A percentile compares a stretch with the other conserved stretches of the same genome.
Evolutionary conservation across 2,888 invertebrate genomes (phyloP).

Genomic region (Trimorus sp.): DNA sequence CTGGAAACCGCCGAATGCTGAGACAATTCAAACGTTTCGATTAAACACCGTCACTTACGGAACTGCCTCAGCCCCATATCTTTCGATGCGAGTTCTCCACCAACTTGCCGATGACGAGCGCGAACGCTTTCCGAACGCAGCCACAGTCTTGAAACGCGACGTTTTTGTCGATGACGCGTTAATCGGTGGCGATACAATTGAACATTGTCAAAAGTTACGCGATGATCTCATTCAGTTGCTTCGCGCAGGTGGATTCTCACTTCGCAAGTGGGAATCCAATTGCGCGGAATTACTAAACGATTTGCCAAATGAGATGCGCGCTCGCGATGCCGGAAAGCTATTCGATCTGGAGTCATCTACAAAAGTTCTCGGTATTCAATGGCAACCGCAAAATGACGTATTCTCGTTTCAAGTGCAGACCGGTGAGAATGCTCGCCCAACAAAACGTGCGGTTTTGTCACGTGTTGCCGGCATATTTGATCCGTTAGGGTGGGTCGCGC

Average conservation of each 20-base stretch:
- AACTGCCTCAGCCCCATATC: constrained; percentile 9
- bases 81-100: neutral
- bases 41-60: constrained; percentile 18
- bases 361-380: constrained; percentile 15
- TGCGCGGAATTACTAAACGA: neutral
- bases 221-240: constrained; percentile 17
- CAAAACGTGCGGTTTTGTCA: neutral
- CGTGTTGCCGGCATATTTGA: constrained; percentile 1
- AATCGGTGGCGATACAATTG: constrained; percentile 12
- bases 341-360: neutral
- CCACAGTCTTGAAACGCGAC: constrained; percentile 6
- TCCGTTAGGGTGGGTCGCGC: constrained; percentile 9
- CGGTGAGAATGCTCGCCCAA: neutral
- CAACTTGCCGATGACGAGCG: constrained; percentile 22
- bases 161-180: constrained; percentile 40
- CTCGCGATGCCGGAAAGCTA: neutral
- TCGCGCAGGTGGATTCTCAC: constrained; percentile 21
- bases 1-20: constrained; percentile 6
- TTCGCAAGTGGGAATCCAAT: constrained; percentile 39
- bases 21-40: constrained; percentile 6
- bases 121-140: constrained; percentile 1
- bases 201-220: neutral
- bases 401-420: constrained; percentile 7
- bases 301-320: neutral
- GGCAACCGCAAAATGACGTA: constrained; percentile 6